A percentile compares a stretch with the other conserved stretches of the same genome.
Evolutionary conservation across 2,888 invertebrate species (phyloP).

Genomic region (Phyllotreta cruciferae): DNA sequence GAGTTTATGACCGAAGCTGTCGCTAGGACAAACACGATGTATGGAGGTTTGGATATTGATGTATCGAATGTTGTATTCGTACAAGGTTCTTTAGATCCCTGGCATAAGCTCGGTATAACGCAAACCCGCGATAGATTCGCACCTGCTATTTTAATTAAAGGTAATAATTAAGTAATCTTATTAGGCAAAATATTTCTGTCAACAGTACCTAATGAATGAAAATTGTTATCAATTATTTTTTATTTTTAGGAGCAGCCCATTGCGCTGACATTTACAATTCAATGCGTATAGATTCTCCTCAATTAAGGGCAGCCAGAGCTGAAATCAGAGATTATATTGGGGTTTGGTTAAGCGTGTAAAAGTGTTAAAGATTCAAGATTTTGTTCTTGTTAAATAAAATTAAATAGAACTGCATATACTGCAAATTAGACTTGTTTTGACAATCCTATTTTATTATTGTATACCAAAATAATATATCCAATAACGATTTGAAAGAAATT

Average conservation of each 20-base stretch:
- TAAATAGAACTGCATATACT: too few relatives aligned
- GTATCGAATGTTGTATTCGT: constrained; percentile 81
- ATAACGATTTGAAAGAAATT: too few relatives aligned
- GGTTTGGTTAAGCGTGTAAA: constrained; percentile 42
- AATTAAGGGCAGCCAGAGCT: constrained; percentile 71
- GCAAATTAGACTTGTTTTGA: too few relatives aligned
- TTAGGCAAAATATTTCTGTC: too few relatives aligned
- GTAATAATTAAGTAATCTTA: constrained; percentile 60
- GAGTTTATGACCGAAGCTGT: constrained; percentile 69
- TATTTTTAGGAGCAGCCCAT: constrained; percentile 81
- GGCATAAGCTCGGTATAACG: constrained; percentile 82
- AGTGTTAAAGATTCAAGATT: too few relatives aligned
- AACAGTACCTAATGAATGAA: too few relatives aligned
- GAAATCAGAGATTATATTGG: constrained; percentile 39
- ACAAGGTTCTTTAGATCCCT: constrained; percentile 89
- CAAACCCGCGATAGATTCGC: constrained; percentile 64
- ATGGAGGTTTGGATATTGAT: constrained; percentile 76
- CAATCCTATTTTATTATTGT: too few relatives aligned
- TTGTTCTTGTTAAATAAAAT: background rate
- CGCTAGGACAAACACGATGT: constrained; percentile 75
- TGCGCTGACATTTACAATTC: constrained; percentile 93
- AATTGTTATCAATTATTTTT: too few relatives aligned
- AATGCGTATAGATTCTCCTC: constrained; percentile 69
- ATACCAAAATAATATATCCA: too few relatives aligned
- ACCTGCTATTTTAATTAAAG: constrained; percentile 79